Percentiles rank a stretch among this genome's conserved stretches.
phyloP scores from a whole-genome alignment of 2,113 vertebrate species.

The Heterochromis multidens region DNA sequence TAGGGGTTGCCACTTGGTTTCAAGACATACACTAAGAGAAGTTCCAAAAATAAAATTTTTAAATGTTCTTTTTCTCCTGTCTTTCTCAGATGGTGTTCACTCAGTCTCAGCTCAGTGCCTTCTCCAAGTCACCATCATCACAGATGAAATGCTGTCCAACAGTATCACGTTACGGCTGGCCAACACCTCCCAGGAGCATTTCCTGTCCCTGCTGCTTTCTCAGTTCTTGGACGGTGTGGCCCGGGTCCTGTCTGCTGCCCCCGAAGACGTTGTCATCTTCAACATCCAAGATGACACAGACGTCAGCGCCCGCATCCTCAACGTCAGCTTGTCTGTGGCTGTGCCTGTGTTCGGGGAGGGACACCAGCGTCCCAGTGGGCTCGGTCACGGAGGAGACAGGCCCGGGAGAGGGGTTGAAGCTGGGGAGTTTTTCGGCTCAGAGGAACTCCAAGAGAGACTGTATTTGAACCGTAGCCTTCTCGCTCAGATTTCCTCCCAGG shows the following conservation, averaged over 20 bases:
- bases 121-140: constrained; percentile 92
- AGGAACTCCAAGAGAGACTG: constrained; percentile 93
- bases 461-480: constrained; percentile 94
- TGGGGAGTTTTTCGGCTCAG: constrained; percentile 82
- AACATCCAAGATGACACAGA: constrained; percentile 92
- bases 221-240: constrained; percentile 93
- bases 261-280: constrained; percentile 87
- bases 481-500: constrained; percentile 84
- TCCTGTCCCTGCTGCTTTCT: constrained; percentile 87
- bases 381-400: constrained; percentile 11
- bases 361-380: not conserved
- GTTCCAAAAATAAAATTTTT: not conserved
- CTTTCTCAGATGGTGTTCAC: constrained; percentile 84
- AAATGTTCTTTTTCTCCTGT: not conserved
- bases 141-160: constrained; percentile 95
- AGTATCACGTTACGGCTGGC: constrained; percentile 93
- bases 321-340: constrained; percentile 91
- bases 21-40: not conserved
- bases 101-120: constrained; percentile 88
- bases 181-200: constrained; percentile 91
- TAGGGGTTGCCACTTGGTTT: not conserved
- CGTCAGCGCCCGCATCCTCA: constrained; percentile 86
- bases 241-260: constrained; percentile 82
- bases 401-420: not conserved
- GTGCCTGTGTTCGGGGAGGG: constrained; percentile 57